Conservation (phyloP, 2,113 vertebrate species). For the Tychaedon coryphoeus region DNA sequence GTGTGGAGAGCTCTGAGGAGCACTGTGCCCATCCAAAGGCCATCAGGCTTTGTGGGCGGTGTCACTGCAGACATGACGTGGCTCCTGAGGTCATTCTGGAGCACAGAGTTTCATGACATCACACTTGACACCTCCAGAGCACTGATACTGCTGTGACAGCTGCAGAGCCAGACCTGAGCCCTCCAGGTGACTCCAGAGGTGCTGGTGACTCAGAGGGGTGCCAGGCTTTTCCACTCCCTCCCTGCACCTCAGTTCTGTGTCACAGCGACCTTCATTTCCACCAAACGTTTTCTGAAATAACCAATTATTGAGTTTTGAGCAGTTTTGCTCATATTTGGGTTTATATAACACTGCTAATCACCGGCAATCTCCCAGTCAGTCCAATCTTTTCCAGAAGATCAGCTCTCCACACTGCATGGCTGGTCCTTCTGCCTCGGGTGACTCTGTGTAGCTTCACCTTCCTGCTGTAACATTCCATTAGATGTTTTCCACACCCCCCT, state of each 20-base stretch:
- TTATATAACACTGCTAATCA: too few species aligned
- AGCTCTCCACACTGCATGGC: neutral
- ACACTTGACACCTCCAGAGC: neutral
- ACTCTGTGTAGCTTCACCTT: neutral
- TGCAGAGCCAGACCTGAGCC: neutral
- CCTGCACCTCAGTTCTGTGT: neutral
- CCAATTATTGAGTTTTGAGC: accelerated
- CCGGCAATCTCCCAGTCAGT: neutral
- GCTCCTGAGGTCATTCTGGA: neutral
- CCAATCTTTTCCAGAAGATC: neutral
- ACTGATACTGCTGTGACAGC: accelerated
- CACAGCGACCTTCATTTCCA: neutral
- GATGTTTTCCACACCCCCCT: neutral
- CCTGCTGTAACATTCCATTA: neutral
- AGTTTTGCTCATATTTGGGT: neutral
- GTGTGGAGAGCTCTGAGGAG: neutral
- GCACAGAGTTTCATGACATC: neutral
- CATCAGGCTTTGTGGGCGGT: accelerated
- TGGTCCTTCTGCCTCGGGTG: neutral
- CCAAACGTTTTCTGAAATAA: accelerated
- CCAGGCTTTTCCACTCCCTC: too few species aligned
- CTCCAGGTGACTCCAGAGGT: neutral
- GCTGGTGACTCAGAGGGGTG: accelerated
- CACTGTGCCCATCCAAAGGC: too few species aligned
- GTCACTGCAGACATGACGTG: accelerated